These are phyloP conservation scores for Caenorhabditis brenneri DNA, from an alignment of 1,140 invertebrate species.

Conservation along the genomic window DNA sequence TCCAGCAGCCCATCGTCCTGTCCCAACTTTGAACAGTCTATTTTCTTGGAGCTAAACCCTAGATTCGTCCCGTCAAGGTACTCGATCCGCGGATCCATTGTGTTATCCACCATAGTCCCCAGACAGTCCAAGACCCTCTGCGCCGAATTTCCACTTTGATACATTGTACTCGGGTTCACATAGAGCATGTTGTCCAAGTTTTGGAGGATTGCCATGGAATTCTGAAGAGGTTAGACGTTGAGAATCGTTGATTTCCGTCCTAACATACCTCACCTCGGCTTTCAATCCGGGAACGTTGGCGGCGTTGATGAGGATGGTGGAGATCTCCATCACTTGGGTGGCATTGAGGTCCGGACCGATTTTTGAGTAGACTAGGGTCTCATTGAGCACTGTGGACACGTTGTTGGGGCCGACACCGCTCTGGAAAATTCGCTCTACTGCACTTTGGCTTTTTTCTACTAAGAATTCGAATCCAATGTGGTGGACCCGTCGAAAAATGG, in stretches of 20 bases:
- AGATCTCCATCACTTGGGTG: slow-evolving; percentile 32
- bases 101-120: slow-evolving; percentile 31
- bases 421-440: neutral
- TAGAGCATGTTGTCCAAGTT: slow-evolving; percentile 47
- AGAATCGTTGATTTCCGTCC: neutral
- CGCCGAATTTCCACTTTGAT: neutral
- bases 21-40: neutral
- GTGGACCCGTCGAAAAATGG: too few species aligned
- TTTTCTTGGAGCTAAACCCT: slow-evolving; percentile 31
- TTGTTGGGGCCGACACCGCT: slow-evolving; percentile 40
- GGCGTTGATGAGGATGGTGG: slow-evolving; percentile 36
- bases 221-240: neutral
- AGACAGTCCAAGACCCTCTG: neutral
- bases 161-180: neutral
- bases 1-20: slow-evolving; percentile 5
- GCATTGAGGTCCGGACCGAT: neutral
- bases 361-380: slow-evolving; percentile 40
- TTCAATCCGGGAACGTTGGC: slow-evolving; percentile 41
- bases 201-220: neutral
- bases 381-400: slow-evolving; percentile 27
- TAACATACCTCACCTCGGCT: neutral
- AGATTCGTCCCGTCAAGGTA: slow-evolving; percentile 31
- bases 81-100: neutral
- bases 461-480: too few species aligned
- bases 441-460: too few species aligned